These are phyloP conservation scores for Coelopa frigida DNA, from an alignment of 1,140 invertebrate genomes.

Conservation along the genomic window DNA sequence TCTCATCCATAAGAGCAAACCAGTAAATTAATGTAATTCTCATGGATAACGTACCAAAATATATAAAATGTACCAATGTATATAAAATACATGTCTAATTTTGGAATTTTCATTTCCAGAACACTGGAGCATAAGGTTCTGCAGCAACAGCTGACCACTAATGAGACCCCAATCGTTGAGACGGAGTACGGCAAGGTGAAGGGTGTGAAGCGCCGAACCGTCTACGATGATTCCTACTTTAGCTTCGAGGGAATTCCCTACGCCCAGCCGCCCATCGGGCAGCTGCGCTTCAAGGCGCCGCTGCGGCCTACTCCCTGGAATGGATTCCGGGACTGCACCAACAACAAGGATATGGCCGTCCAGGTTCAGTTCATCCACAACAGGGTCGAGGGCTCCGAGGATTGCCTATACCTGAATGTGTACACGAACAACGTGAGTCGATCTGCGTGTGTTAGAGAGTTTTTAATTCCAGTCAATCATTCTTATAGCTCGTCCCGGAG, in stretches of 20 bases:
- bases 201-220: constrained; percentile 29
- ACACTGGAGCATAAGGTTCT: constrained; percentile 35
- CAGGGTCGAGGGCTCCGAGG: constrained; percentile 51
- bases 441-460: constrained; percentile 26
- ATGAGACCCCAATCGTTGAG: constrained; percentile 31
- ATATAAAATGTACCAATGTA: constrained; percentile 21
- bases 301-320: constrained; percentile 39
- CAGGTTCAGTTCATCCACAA: constrained; percentile 35
- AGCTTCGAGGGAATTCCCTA: constrained; percentile 53
- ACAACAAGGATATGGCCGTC: constrained; percentile 42
- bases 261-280: constrained; percentile 50
- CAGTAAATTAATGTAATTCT: constrained; percentile 16
- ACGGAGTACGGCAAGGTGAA: constrained; percentile 35
- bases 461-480: not conserved
- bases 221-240: constrained; percentile 36
- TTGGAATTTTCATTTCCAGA: constrained; percentile 26
- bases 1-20: too few species aligned
- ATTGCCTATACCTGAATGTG: constrained; percentile 65
- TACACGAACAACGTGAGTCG: constrained; percentile 57
- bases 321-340: constrained; percentile 25
- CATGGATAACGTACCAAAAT: constrained; percentile 4
- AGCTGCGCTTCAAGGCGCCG: constrained; percentile 51
- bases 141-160: constrained; percentile 35
- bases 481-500: constrained; percentile 24
- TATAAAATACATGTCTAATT: too few species aligned